phyloP scores from a whole-genome alignment of 2,797 vertebrate genomes.

The Notoglanidium macrostoma region DNA sequence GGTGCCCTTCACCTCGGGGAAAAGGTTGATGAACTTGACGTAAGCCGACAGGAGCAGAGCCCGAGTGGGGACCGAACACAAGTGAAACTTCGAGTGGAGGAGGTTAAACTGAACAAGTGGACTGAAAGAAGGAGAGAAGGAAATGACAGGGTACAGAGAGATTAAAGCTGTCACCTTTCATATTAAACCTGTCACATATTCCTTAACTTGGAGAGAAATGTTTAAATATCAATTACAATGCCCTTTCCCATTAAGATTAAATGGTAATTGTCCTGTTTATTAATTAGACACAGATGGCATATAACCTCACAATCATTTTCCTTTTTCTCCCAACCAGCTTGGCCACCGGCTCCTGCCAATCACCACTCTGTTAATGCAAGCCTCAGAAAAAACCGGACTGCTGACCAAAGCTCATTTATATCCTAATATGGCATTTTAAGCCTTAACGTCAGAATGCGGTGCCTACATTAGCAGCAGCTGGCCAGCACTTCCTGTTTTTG shows the following conservation, averaged over 20 bases:
- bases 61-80: conserved; percentile 89
- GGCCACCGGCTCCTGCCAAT: background rate
- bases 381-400: background rate
- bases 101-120: conserved; percentile 91
- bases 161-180: background rate
- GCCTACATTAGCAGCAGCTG: background rate
- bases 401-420: background rate
- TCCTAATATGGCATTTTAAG: background rate
- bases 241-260: background rate
- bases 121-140: conserved; percentile 61
- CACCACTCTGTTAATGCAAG: too few species aligned
- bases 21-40: conserved; percentile 95
- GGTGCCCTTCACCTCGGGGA: conserved; percentile 91
- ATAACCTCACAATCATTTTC: too few species aligned
- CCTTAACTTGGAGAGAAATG: background rate
- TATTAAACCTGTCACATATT: background rate
- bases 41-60: conserved; percentile 90
- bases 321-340: too few species aligned
- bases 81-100: conserved; percentile 91
- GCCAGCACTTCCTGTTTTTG: background rate
- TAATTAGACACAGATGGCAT: too few species aligned
- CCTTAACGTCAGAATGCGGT: background rate
- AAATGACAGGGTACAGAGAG: background rate
- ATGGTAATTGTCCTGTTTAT: background rate
- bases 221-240: too few species aligned